phyloP scores from a whole-genome alignment of 2,797 vertebrate genomes.

The Peromyscus eremicus region DNA sequence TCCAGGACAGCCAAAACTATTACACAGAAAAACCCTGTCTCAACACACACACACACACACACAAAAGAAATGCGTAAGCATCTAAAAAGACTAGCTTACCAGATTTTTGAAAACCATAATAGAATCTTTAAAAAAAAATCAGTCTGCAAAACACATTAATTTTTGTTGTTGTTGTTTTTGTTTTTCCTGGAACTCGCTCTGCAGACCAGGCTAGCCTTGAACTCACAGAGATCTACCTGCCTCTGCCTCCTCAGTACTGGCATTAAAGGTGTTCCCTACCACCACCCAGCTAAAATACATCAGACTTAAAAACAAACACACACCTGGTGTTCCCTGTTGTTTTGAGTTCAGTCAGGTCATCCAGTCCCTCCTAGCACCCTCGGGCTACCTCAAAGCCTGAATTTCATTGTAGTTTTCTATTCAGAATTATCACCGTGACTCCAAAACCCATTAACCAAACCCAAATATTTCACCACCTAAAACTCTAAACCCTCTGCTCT shows the following conservation, averaged over 20 bases:
- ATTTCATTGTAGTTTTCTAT: constrained; percentile 32
- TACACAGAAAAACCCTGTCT: too few relatives aligned
- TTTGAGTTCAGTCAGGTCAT: not conserved
- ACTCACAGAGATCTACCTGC: not conserved
- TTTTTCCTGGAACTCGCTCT: not conserved
- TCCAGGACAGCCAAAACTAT: too few relatives aligned
- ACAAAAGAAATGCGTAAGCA: too few relatives aligned
- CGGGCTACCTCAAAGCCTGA: not conserved
- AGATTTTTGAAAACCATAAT: not conserved
- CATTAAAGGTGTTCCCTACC: not conserved
- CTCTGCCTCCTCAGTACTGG: not conserved
- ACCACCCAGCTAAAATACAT: not conserved
- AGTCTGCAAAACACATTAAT: not conserved
- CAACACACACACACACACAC: too few relatives aligned
- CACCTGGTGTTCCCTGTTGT: not conserved
- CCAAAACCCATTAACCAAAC: constrained; percentile 44
- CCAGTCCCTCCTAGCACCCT: not conserved
- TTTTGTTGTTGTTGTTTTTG: not conserved
- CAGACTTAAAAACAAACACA: not conserved
- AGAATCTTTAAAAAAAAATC: not conserved
- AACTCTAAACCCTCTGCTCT: not conserved
- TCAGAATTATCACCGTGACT: not conserved
- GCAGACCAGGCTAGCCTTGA: not conserved
- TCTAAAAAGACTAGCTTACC: not conserved
- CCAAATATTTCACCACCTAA: constrained; percentile 18